Evolutionary conservation across 2,888 invertebrate species (phyloP).

Genomic region (Synanthedon vespiformis): DNA sequence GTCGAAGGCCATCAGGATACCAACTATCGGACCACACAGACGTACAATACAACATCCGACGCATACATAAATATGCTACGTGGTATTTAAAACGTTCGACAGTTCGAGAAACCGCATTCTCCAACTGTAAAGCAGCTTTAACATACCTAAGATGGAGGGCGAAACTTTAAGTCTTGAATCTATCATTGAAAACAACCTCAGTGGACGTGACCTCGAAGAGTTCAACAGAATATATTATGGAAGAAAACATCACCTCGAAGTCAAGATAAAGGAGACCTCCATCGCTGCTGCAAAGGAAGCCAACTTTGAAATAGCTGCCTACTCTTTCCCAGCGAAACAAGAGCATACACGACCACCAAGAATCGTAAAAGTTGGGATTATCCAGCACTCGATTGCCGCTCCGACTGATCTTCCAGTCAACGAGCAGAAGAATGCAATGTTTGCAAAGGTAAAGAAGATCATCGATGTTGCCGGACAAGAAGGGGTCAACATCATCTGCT

Average conservation of each 20-base stretch:
- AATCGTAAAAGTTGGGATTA: conserved; percentile 85
- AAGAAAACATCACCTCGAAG: conserved; percentile 43
- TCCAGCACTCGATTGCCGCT: conserved; percentile 88
- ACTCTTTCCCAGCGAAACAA: conserved; percentile 56
- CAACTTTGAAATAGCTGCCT: conserved; percentile 64
- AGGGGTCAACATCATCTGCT: conserved; percentile 91
- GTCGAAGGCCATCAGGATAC: conserved; percentile 46
- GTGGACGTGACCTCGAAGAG: conserved; percentile 51
- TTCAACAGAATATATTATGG: conserved; percentile 62
- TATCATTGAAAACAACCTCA: conserved; percentile 52
- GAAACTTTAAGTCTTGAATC: conserved; percentile 57
- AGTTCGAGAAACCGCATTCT: conserved; percentile 24
- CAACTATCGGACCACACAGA: conserved; percentile 28
- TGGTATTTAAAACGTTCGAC: conserved; percentile 35
- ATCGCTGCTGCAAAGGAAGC: conserved; percentile 66
- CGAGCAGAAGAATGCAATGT: conserved; percentile 85
- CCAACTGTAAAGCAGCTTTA: conserved; percentile 10
- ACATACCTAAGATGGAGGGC: conserved; percentile 38
- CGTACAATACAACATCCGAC: conserved; percentile 5
- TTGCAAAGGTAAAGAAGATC: conserved; percentile 81
- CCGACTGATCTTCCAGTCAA: conserved; percentile 82
- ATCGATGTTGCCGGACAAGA: conserved; percentile 84
- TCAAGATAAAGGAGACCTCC: conserved; percentile 58
- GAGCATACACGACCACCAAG: conserved; percentile 74
- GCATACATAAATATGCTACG: conserved; percentile 4